Base-by-base conservation (phyloP, 2,113 vertebrate species). In the Heteronetta atricapilla region DNA sequence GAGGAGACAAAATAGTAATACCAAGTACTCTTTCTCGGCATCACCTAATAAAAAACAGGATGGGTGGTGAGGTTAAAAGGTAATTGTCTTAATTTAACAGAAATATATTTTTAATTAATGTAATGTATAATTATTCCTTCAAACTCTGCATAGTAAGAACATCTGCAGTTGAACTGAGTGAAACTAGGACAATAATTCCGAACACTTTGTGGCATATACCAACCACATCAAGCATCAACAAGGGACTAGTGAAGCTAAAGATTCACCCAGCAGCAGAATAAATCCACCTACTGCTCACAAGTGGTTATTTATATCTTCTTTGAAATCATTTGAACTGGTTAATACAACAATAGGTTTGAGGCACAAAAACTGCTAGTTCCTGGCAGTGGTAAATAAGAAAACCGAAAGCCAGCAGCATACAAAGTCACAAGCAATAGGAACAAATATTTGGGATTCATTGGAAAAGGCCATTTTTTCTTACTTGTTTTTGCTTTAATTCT, bases 151-250 rank as follows among this genome's bases (percentile, higher is more conserved):
- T 4, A 69, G 40, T n/a, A 66, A 88, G 58, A 82, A 90, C 25
- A 90, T 63, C 75, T 90, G 50, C 59, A 86, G 80, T 59, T 69
- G 88, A 31, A 69, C 5, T 36, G 64, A 90, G 19, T 88, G 73
- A 93, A 96, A 90, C 62, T 11, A 81, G 73, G 52, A 83, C 68
- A 93, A 7, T 83, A 88, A 94, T 63, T 94, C 44, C 81, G 76
- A 93, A 73, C 0, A 1, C 28, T 91, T 77, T 79, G 77, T 46
- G 31, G 50, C 50, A 80, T 59, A 50, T 26, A 89, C 26, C 83
- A 90, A 60, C 21, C 26, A 89, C 75, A 82, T 53, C 59, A 62
- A 60, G 72, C 55, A 92, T 26, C 68, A 90, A 80, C 50, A 77
- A 81, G 10, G 11, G 5, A 11, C 7, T 83, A 67, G 75, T 34